These are phyloP conservation scores for Hippocampus guttulatus DNA, from an alignment of 2,113 vertebrate genomes.

Conservation along the genomic window DNA sequence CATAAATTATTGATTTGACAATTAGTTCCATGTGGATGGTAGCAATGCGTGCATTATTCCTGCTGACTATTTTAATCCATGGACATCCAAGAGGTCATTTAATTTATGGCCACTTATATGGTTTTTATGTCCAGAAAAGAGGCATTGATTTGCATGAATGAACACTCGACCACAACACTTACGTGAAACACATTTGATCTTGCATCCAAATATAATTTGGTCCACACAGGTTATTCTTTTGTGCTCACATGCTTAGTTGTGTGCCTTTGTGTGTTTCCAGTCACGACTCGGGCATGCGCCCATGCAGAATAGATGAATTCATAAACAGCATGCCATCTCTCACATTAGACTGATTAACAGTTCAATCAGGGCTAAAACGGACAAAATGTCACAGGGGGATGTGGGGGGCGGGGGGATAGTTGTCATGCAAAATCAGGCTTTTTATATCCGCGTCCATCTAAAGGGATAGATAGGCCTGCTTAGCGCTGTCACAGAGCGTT, in stretches of 20 bases:
- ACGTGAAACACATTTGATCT: too few species aligned
- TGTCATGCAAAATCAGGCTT: conserved; percentile 50
- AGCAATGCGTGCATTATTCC: not conserved
- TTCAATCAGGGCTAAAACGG: conserved; percentile 57
- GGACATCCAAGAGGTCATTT: not conserved
- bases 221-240: conserved; percentile 9
- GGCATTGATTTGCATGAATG: not conserved
- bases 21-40: not conserved
- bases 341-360: conserved; percentile 62
- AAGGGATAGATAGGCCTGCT: conserved; percentile 43
- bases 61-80: not conserved
- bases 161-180: not conserved
- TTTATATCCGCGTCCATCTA: conserved; percentile 31
- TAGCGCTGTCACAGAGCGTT: conserved; percentile 35
- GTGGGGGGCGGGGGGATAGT: conserved; percentile 24
- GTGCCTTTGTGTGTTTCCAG: conserved; percentile 26
- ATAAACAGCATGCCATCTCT: conserved; percentile 56
- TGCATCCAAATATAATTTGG: conserved; percentile 2
- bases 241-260: not conserved
- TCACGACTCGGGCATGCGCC: conserved; percentile 36
- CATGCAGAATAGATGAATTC: conserved; percentile 57
- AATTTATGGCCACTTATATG: not conserved
- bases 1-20: conserved; percentile 1
- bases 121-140: not conserved
- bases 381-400: conserved; percentile 37